Evolutionary conservation across 1,140 invertebrate genomes (phyloP).

Genomic region (Drosophila ambigua): DNA sequence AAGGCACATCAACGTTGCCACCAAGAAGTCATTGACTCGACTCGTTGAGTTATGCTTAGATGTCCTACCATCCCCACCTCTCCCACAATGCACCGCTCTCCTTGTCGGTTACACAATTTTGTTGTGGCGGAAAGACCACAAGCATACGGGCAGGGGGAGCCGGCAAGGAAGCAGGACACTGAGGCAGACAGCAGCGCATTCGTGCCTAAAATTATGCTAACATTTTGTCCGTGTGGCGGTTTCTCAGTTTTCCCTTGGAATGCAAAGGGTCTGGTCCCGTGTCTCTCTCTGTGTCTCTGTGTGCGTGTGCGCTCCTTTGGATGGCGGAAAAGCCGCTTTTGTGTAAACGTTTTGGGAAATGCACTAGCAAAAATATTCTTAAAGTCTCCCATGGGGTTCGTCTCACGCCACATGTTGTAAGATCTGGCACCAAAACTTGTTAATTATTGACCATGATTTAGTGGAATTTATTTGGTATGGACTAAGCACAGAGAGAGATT

Average conservation of each 20-base stretch:
- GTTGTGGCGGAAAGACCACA: constrained; percentile 23
- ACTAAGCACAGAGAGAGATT: neutral
- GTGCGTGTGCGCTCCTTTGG: constrained; percentile 32
- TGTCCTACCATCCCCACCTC: constrained; percentile 1
- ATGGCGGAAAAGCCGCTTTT: constrained; percentile 47
- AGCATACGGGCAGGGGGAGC: constrained; percentile 14
- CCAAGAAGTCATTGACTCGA: constrained; percentile 84
- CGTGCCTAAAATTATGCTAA: constrained; percentile 82
- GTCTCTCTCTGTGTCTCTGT: constrained; percentile 17
- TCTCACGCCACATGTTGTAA: too few species aligned
- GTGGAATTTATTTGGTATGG: neutral
- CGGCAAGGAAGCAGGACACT: constrained; percentile 10
- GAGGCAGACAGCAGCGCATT: constrained; percentile 63
- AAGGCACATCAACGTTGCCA: constrained; percentile 83
- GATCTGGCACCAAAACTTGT: too few species aligned
- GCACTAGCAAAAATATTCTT: constrained; percentile 13
- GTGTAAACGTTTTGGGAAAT: constrained; percentile 45
- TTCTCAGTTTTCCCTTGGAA: constrained; percentile 33
- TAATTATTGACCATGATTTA: neutral
- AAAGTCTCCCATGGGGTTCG: too few species aligned
- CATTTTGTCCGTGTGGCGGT: constrained; percentile 71
- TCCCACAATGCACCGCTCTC: constrained; percentile 21
- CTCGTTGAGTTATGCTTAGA: constrained; percentile 83
- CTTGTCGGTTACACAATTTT: constrained; percentile 44
- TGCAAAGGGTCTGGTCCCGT: constrained; percentile 10